Conservation (phyloP, 2,797 vertebrate species). For the Chiropotes sagulatus region DNA sequence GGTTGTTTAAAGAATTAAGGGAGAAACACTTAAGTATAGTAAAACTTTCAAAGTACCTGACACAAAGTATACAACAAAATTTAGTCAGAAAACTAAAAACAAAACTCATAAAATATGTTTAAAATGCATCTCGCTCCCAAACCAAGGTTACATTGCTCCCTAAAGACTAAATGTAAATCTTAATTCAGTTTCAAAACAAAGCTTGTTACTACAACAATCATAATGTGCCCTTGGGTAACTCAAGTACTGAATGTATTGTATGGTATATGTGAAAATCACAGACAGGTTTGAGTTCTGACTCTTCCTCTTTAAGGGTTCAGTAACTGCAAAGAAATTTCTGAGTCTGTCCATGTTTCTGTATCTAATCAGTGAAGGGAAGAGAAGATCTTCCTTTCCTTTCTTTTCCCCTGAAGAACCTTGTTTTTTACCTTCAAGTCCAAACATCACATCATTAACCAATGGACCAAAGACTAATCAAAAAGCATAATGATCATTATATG, state of each 20-base stretch:
- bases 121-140: neutral
- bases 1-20: neutral
- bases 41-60: neutral
- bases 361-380: neutral
- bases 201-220: neutral
- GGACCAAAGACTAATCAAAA: neutral
- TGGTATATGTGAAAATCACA: neutral
- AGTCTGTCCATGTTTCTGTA: neutral
- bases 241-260: neutral
- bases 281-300: neutral
- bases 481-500: neutral
- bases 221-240: neutral
- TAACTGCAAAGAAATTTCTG: neutral
- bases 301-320: neutral
- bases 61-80: neutral
- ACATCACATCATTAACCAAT: neutral
- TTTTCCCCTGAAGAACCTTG: neutral
- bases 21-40: neutral
- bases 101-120: neutral
- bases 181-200: neutral
- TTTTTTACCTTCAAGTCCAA: neutral
- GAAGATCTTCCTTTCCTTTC: neutral
- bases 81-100: neutral
- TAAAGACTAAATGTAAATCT: neutral
- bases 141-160: neutral